Conservation (phyloP, 2,113 vertebrate genomes). For the Dromiciops gliroides region DNA sequence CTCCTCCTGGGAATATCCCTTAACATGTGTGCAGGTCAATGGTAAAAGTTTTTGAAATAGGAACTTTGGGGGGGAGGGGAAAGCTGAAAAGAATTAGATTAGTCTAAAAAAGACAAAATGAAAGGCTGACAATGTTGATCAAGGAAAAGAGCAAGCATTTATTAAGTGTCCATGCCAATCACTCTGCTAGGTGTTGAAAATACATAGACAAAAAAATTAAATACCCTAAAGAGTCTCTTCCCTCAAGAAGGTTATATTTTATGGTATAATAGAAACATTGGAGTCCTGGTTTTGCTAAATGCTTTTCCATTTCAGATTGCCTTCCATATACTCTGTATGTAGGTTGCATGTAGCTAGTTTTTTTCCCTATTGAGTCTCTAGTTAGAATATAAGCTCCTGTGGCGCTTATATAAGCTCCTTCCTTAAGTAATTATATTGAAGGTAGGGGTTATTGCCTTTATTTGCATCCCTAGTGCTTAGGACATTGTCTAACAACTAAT, state of each 20-base stretch:
- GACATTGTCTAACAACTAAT: not conserved
- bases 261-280: not conserved
- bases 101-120: not conserved
- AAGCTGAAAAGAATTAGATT: not conserved
- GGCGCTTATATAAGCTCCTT: too few relatives aligned
- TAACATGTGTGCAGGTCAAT: not conserved
- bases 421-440: not conserved
- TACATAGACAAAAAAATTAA: not conserved
- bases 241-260: not conserved
- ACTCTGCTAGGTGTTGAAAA: not conserved
- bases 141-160: not conserved
- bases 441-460: not conserved
- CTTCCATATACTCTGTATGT: not conserved
- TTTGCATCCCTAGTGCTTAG: not conserved
- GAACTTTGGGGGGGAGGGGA: not conserved
- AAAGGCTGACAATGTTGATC: not conserved
- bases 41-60: conserved; percentile 4
- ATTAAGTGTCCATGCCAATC: not conserved
- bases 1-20: not conserved
- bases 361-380: not conserved
- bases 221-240: not conserved
- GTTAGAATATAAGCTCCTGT: not conserved
- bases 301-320: not conserved
- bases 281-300: not conserved
- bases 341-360: not conserved